Percentiles rank a stretch among this genome's conserved stretches.
These are phyloP conservation scores for Tribolium madens DNA, from an alignment of 1,140 invertebrate species.

Conservation along the genomic window DNA sequence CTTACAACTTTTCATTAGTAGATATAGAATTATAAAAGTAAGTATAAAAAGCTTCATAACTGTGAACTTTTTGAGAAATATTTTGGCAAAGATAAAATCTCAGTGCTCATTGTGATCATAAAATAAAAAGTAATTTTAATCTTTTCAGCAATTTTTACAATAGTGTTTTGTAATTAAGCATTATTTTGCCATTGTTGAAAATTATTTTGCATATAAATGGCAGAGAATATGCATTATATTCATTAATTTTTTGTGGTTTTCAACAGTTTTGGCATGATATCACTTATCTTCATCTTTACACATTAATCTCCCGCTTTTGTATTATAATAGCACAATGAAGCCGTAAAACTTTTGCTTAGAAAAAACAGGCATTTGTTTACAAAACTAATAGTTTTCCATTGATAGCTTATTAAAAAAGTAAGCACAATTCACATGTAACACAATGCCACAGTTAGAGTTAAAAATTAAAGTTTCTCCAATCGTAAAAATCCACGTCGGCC, in stretches of 20 bases:
- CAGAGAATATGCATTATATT: background rate
- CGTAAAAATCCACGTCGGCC: conserved; percentile 17
- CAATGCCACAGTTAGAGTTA: no score
- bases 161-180: background rate
- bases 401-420: conserved; percentile 7
- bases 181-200: background rate
- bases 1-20: no score
- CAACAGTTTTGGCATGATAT: background rate
- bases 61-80: background rate
- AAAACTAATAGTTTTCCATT: no score
- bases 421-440: background rate
- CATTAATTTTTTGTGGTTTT: background rate
- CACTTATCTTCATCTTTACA: background rate
- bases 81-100: background rate
- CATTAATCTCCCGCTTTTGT: background rate
- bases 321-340: background rate
- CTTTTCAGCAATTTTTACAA: background rate
- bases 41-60: no score
- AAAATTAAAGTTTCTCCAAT: background rate
- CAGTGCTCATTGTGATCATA: background rate
- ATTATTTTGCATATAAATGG: background rate
- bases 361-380: no score
- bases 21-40: no score
- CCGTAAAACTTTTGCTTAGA: background rate
- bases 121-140: background rate